Conservation (phyloP, 2,888 invertebrate genomes). For the Tipula helvola region DNA sequence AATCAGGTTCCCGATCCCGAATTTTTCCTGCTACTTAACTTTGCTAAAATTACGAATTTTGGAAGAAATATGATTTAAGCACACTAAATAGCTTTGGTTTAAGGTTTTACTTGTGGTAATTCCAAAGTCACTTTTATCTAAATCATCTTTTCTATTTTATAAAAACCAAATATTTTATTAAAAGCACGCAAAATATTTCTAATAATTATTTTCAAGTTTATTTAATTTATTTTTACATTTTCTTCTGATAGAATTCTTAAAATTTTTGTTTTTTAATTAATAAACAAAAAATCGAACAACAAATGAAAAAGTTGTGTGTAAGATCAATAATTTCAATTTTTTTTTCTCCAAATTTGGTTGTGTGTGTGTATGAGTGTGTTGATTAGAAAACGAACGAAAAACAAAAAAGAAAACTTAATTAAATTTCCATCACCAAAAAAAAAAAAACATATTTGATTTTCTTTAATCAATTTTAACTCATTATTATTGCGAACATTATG, state of each 20-base stretch:
- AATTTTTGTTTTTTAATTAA: neutral
- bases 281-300: neutral
- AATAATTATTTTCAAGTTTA: too few relatives aligned
- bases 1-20: too few relatives aligned
- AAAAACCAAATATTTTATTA: too few relatives aligned
- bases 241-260: neutral
- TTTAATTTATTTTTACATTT: neutral
- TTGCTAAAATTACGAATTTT: too few relatives aligned
- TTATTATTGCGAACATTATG: neutral
- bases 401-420: neutral
- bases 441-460: neutral
- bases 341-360: neutral
- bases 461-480: neutral
- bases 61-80: too few relatives aligned
- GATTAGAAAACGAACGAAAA: neutral
- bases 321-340: neutral
- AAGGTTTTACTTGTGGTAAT: too few relatives aligned
- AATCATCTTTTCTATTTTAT: too few relatives aligned
- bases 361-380: neutral
- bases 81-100: too few relatives aligned
- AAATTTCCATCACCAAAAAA: neutral
- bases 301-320: neutral
- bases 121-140: too few relatives aligned
- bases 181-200: too few relatives aligned
- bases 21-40: too few relatives aligned